phyloP scores from a whole-genome alignment of 2,113 vertebrate species.

The Fulica atra region DNA sequence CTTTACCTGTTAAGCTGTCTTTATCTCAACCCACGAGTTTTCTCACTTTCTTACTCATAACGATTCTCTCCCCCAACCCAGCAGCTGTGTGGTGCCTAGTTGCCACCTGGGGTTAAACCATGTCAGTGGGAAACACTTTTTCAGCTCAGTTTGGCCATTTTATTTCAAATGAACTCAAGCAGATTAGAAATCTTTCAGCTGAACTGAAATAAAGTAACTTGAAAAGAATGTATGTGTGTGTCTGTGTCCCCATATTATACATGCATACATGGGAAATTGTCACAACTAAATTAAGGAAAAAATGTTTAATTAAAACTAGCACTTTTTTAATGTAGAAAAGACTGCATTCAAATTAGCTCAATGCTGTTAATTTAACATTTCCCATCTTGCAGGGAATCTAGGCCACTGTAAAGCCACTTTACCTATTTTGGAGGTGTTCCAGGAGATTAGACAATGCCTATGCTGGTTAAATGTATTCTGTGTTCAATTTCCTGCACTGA shows the following conservation, averaged over 20 bases:
- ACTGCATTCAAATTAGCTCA: neutral
- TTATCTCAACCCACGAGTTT: no score
- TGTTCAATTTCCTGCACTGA: neutral
- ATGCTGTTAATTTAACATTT: neutral
- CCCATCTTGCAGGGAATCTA: neutral
- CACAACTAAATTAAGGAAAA: neutral
- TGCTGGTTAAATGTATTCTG: neutral
- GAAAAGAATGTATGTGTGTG: neutral
- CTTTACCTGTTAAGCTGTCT: no score
- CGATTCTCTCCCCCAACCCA: no score
- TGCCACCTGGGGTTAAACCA: no score
- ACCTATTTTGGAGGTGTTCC: neutral
- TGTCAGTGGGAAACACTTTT: neutral
- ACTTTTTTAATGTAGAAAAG: neutral
- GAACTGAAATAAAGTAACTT: neutral
- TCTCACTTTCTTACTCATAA: no score
- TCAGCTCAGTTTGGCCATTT: neutral
- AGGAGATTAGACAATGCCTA: neutral
- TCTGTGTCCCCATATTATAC: fast-evolving
- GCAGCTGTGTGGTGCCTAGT: no score
- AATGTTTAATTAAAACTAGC: neutral
- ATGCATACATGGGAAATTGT: neutral
- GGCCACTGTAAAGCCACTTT: neutral
- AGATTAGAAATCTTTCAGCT: neutral
- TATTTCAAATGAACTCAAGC: neutral